These are phyloP conservation scores for Halictus ligatus DNA, from an alignment of 2,888 invertebrate species.

Conservation along the genomic window DNA sequence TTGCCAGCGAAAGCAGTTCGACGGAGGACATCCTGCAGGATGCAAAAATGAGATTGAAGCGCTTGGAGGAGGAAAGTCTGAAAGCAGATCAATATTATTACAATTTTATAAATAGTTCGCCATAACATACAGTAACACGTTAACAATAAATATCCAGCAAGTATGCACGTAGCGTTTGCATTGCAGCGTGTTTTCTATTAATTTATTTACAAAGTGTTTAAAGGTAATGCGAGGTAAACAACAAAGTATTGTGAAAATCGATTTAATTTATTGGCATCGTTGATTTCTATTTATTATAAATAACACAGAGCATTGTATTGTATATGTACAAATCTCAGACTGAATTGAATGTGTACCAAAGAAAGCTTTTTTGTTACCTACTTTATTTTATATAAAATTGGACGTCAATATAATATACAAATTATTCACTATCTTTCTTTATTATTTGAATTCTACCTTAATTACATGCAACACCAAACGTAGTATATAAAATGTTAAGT, in stretches of 20 bases:
- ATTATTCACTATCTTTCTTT: slow-evolving; percentile 80
- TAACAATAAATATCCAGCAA: slow-evolving; percentile 1
- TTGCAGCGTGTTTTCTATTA: slow-evolving; percentile 3
- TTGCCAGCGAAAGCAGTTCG: slow-evolving; percentile 82
- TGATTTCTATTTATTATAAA: slow-evolving; percentile 45
- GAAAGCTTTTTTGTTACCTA: slow-evolving; percentile 58
- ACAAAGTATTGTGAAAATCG: not conserved
- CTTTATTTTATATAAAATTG: slow-evolving; percentile 81
- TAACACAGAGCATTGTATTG: slow-evolving; percentile 41
- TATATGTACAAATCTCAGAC: slow-evolving; percentile 52
- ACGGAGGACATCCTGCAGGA: slow-evolving; percentile 83
- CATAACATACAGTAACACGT: slow-evolving; percentile 39
- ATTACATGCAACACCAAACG: slow-evolving; percentile 84
- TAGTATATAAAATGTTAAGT: slow-evolving; percentile 83
- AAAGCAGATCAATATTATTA: slow-evolving; percentile 80
- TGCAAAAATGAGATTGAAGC: slow-evolving; percentile 79
- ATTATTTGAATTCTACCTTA: slow-evolving; percentile 79
- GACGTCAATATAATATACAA: slow-evolving; percentile 82
- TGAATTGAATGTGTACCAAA: slow-evolving; percentile 60
- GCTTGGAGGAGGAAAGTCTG: slow-evolving; percentile 80
- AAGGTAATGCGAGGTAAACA: not conserved
- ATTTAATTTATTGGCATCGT: slow-evolving; percentile 39
- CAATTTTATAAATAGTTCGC: slow-evolving; percentile 75
- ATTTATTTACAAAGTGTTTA: slow-evolving; percentile 12
- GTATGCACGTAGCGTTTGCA: slow-evolving; percentile 8